phyloP scores from a whole-genome alignment of 1,140 invertebrate species.

The Hyles vespertilio region DNA sequence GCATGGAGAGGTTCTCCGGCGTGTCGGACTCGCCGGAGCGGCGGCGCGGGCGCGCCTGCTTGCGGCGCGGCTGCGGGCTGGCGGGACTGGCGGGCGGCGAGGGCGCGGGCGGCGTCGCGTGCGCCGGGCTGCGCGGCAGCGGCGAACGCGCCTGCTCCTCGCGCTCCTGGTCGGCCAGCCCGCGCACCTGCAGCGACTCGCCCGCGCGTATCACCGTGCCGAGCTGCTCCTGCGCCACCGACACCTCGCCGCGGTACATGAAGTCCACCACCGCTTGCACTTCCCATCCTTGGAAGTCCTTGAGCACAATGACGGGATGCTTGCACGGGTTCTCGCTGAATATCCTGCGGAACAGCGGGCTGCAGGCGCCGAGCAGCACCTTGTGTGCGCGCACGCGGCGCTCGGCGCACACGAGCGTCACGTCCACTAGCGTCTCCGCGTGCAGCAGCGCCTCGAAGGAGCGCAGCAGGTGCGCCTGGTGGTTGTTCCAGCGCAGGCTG shows the following conservation, averaged over 20 bases:
- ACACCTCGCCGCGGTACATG: slow-evolving; percentile 94
- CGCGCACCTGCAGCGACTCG: slow-evolving; percentile 88
- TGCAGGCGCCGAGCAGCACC: slow-evolving; percentile 92
- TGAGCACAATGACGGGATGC: slow-evolving; percentile 93
- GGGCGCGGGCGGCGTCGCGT: slow-evolving; percentile 56
- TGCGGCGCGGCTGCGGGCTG: slow-evolving; percentile 85
- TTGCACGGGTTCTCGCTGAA: slow-evolving; percentile 95
- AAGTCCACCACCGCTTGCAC: slow-evolving; percentile 93
- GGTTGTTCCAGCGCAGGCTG: slow-evolving; percentile 94
- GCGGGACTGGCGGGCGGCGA: slow-evolving; percentile 75
- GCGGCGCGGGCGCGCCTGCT: slow-evolving; percentile 87
- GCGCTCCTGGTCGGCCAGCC: slow-evolving; percentile 83
- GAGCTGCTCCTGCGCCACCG: slow-evolving; percentile 88
- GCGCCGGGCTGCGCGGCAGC: slow-evolving; percentile 78
- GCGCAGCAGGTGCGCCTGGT: slow-evolving; percentile 89
- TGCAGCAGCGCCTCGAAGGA: slow-evolving; percentile 91
- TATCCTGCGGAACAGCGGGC: slow-evolving; percentile 91
- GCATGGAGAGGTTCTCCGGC: slow-evolving; percentile 72
- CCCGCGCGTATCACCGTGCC: slow-evolving; percentile 89
- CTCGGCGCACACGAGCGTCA: slow-evolving; percentile 91
- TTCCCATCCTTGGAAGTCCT: slow-evolving; percentile 91
- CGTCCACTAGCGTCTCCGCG: slow-evolving; percentile 90
- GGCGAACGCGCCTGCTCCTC: slow-evolving; percentile 63
- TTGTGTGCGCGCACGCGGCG: slow-evolving; percentile 90
- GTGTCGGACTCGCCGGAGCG: slow-evolving; percentile 83